Percentiles rank a stretch among this genome's conserved stretches.
Conservation (phyloP, 2,113 vertebrate genomes). For the Hymenochirus boettgeri region DNA sequence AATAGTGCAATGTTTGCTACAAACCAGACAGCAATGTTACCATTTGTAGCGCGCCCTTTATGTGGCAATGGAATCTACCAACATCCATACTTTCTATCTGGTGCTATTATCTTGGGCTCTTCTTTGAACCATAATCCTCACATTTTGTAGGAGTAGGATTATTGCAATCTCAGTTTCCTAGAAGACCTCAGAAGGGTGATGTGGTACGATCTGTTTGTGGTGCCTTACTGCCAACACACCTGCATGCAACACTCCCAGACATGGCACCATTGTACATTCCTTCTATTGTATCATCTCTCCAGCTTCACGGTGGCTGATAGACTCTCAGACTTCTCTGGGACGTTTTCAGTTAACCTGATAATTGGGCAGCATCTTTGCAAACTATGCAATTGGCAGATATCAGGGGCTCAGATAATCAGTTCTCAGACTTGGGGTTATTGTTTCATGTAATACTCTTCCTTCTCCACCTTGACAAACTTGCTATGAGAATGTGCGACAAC, state of each 20-base stretch:
- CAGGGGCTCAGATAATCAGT: too few relatives aligned
- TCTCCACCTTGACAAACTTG: too few relatives aligned
- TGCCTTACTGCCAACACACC: slow-evolving; percentile 37
- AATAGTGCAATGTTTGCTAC: too few relatives aligned
- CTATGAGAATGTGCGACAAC: background rate
- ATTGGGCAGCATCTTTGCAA: background rate
- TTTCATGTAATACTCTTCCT: too few relatives aligned
- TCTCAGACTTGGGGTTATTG: too few relatives aligned
- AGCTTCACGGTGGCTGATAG: background rate
- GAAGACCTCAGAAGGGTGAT: background rate
- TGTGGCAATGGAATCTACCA: background rate
- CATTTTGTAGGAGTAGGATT: background rate
- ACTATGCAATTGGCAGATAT: slow-evolving; percentile 33
- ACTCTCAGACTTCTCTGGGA: background rate
- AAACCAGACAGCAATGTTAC: too few relatives aligned
- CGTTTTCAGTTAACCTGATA: too few relatives aligned
- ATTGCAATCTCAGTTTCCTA: background rate
- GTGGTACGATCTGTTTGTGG: background rate
- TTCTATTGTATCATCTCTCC: background rate
- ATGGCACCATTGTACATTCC: slow-evolving; percentile 10
- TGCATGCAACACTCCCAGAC: background rate
- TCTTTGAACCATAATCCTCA: background rate
- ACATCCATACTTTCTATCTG: background rate
- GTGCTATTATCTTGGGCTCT: background rate
- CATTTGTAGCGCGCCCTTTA: too few relatives aligned